Conservation (phyloP, 1,140 invertebrate genomes). For the Drepana arcuata region DNA sequence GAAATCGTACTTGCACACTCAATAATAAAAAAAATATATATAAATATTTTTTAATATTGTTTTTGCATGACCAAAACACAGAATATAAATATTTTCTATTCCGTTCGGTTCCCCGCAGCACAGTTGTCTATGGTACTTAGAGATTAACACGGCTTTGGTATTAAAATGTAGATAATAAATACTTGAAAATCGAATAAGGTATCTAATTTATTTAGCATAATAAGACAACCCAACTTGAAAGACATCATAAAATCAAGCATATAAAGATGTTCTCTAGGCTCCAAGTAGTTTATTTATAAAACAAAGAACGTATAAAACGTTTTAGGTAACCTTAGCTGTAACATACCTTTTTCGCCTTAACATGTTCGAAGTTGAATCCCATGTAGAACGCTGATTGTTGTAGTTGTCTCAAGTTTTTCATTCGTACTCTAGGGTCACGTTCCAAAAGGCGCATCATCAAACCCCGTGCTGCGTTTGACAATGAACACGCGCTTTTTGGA, state of each 20-base stretch:
- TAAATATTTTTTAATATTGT: no score
- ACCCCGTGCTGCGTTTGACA: slow-evolving; percentile 39
- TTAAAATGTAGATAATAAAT: no score
- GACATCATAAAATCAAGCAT: neutral
- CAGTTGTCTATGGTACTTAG: no score
- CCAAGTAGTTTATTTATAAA: neutral
- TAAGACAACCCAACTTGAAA: neutral
- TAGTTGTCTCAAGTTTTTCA: slow-evolving; percentile 56
- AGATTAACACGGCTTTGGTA: no score
- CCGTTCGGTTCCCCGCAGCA: no score
- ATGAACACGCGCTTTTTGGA: slow-evolving; percentile 23
- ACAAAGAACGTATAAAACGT: neutral
- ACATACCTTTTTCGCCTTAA: slow-evolving; percentile 56
- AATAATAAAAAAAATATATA: no score
- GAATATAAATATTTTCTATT: no score
- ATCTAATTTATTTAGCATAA: neutral
- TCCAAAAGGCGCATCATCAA: slow-evolving; percentile 59
- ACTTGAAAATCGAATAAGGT: no score
- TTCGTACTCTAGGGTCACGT: slow-evolving; percentile 41
- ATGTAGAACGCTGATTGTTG: slow-evolving; percentile 68
- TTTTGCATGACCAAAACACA: no score
- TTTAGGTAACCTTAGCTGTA: neutral
- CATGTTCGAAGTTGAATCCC: slow-evolving; percentile 62
- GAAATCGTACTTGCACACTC: no score
- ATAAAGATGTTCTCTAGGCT: neutral